Conservation (phyloP, 2,888 invertebrate species). For the Alcis repandata region DNA sequence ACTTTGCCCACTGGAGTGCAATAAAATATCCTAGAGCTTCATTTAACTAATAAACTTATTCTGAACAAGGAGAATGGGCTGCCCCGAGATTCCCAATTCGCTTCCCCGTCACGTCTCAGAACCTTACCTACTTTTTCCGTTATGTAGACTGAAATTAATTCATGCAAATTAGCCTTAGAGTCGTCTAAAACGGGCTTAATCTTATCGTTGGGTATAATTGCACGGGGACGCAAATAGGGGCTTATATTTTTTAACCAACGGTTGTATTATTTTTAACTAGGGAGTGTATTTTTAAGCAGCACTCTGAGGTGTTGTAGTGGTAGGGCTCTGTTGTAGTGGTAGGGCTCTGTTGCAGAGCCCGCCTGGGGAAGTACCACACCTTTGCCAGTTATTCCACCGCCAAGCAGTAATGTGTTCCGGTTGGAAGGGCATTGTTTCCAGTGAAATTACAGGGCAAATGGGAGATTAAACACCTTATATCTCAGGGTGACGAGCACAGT, state of each 20-base stretch:
- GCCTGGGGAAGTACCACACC: too few species aligned
- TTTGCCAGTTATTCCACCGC: too few species aligned
- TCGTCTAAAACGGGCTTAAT: slow-evolving; percentile 73
- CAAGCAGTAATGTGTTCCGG: too few species aligned
- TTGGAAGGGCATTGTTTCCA: too few species aligned
- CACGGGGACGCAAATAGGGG: slow-evolving; percentile 60
- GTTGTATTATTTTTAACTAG: slow-evolving; percentile 52
- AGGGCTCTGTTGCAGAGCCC: too few species aligned
- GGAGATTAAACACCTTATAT: too few species aligned
- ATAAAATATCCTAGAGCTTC: slow-evolving; percentile 28
- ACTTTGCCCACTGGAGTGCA: slow-evolving; percentile 6
- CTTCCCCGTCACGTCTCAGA: slow-evolving; percentile 64
- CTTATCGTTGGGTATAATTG: slow-evolving; percentile 72
- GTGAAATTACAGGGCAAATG: too few species aligned
- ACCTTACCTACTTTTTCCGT: slow-evolving; percentile 61
- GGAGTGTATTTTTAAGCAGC: slow-evolving; percentile 37
- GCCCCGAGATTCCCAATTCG: slow-evolving; percentile 57
- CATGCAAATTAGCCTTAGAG: slow-evolving; percentile 70
- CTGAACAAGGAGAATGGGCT: slow-evolving; percentile 16
- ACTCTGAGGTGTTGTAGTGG: too few species aligned
- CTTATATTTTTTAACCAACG: slow-evolving; percentile 52
- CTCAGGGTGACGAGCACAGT: too few species aligned
- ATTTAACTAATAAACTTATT: slow-evolving; percentile 36
- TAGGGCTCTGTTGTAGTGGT: too few species aligned
- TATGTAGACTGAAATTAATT: slow-evolving; percentile 72